These are phyloP conservation scores for Dipus sagitta DNA, from an alignment of 2,797 vertebrate genomes.

Conservation along the genomic window DNA sequence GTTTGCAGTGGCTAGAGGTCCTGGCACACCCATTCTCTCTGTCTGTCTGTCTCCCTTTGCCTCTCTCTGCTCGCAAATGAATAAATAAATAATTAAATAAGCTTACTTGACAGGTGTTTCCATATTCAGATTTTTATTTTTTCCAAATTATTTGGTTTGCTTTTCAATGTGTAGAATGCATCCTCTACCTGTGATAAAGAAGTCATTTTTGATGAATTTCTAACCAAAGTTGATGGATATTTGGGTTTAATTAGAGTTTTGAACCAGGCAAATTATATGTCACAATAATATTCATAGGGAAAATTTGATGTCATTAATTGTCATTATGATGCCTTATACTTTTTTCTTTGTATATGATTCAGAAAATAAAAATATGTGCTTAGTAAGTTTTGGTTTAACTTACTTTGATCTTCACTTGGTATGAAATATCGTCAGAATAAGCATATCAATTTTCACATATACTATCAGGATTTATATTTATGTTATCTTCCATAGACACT, in stretches of 20 bases:
- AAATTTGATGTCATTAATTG: neutral
- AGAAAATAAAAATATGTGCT: neutral
- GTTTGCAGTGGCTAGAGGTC: too few relatives aligned
- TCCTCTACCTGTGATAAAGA: neutral
- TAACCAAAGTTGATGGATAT: constrained; percentile 6
- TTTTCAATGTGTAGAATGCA: constrained; percentile 16
- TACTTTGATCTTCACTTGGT: neutral
- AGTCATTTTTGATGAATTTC: constrained; percentile 14
- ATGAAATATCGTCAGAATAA: constrained; percentile 13
- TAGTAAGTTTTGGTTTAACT: constrained; percentile 13
- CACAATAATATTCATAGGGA: neutral
- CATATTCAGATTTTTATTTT: neutral
- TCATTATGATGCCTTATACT: neutral
- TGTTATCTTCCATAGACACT: neutral
- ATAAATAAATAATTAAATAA: too few relatives aligned
- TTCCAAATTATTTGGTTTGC: neutral
- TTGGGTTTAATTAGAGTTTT: neutral
- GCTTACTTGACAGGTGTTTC: too few relatives aligned
- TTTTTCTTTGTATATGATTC: constrained; percentile 32
- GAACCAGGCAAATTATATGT: neutral
- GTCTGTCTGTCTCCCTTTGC: too few relatives aligned
- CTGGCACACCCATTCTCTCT: too few relatives aligned
- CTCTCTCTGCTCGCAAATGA: too few relatives aligned
- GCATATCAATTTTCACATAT: neutral
- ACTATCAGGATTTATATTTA: neutral